Evolutionary conservation across 2,888 invertebrate genomes (phyloP), one percentile per base, ranked within the genome.

Genomic region (Acleris holmiana): DNA sequence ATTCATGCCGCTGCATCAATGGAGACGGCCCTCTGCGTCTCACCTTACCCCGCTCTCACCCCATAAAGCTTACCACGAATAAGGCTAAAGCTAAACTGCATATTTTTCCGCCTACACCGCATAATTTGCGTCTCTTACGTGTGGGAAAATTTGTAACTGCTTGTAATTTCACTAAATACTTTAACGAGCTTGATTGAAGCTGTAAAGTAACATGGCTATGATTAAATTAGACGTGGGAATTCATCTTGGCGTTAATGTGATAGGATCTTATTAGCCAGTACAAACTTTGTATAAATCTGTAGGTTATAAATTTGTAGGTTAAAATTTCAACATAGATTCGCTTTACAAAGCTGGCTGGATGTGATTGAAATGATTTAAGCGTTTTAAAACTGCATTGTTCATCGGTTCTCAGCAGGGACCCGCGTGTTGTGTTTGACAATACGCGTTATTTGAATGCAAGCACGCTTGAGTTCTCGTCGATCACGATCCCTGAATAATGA

Each of bases 1-100:
- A 83, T 85, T 83, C 75, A 83, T 70, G 66, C 68, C 56, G 29
- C 19, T 67, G 62, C 61, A 78, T 86, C 82, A 86, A 86, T 83
- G 80, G 77, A 64, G 64, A 66, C 73, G 73, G 76, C 75, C 71
- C 66, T 70, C 73, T 61, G 72, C 70, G 75, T 68, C 68, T 70
- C 70, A 66, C 69, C 67, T 67, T 66, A 68, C 67, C 47, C 58
- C 70, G 68, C 69, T 71, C 67, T 73, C 51, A 47, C 49, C 29
- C 46, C 44, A 15, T 60, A 50, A 60, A 25, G 35, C 48, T 51
- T 23, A 21, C 2, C 17, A 23, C 50, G 51, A 57, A 46, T 79
- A 76, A 76, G 75, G 77, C 29, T 25, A 17, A 48, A 53, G 54
- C 41, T 59, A 29, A 29, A 46, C 44, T 73, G 78, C 73, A 71